Percentiles rank a stretch among this genome's conserved stretches.
Conservation (phyloP, 2,113 vertebrate species). For the Heteronetta atricapilla region DNA sequence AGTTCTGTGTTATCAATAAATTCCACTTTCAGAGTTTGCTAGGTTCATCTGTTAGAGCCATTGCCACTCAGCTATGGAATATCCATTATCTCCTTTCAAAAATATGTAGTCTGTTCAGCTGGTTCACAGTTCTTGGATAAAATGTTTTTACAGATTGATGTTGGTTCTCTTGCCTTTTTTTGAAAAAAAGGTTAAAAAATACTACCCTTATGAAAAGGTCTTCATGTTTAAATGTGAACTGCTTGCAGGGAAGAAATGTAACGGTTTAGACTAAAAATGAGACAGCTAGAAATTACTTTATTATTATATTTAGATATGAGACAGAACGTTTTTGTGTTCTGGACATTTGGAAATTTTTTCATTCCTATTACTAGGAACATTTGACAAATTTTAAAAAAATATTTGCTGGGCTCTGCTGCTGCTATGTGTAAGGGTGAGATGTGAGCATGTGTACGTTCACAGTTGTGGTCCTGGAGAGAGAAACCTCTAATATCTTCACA, state of each 20-base stretch:
- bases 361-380: background rate
- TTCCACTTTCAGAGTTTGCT: background rate
- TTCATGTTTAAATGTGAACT: background rate
- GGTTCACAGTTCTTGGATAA: background rate
- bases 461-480: background rate
- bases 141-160: background rate
- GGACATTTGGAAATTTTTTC: background rate
- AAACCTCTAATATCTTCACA: background rate
- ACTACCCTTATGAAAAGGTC: background rate
- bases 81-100: background rate
- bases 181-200: background rate
- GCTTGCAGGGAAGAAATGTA: background rate
- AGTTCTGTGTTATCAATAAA: background rate
- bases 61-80: background rate
- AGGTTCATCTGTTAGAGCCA: background rate
- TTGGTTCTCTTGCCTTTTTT: background rate
- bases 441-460: accelerated
- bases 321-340: background rate
- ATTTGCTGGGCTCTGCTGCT: background rate
- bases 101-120: background rate
- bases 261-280: background rate
- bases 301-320: background rate
- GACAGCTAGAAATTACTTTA: background rate
- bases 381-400: background rate
- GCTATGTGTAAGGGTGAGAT: background rate